These are phyloP conservation scores for Dysidea cf. avara DNA, from an alignment of 37 sponge, comb jelly and placozoan species.

Conservation along the genomic window DNA sequence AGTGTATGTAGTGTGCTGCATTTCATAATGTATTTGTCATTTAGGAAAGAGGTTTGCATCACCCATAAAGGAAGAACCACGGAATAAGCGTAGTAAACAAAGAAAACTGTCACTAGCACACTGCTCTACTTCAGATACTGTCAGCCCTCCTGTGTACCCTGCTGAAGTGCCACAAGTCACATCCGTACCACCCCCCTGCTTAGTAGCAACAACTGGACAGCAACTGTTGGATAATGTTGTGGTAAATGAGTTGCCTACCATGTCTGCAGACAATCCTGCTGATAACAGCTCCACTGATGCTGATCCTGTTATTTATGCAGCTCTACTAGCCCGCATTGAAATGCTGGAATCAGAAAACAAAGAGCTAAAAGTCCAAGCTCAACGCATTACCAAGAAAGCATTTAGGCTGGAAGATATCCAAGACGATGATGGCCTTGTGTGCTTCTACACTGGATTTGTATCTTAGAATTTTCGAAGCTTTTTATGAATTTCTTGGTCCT, in stretches of 20 bases:
- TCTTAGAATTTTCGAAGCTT: not conserved
- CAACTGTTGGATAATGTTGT: not conserved
- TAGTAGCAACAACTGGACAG: too few species aligned
- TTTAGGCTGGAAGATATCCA: not conserved
- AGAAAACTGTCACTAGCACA: not conserved
- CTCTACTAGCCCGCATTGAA: constrained; percentile 3
- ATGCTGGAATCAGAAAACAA: not conserved
- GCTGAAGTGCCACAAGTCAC: too few species aligned
- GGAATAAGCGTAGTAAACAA: constrained; percentile 4
- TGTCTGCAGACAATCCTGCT: not conserved
- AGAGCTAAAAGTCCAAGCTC: not conserved
- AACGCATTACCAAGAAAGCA: too few species aligned
- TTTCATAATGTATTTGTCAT: too few species aligned
- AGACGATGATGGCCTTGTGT: not conserved
- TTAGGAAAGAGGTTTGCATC: constrained; percentile 15
- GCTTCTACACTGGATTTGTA: constrained; percentile 1
- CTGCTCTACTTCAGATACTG: too few species aligned
- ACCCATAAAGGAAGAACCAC: constrained; percentile 12
- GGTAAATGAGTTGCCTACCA: constrained; percentile 27
- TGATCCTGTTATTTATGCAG: not conserved
- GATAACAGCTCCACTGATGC: not conserved
- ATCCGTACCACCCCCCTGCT: too few species aligned
- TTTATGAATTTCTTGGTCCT: constrained; percentile 5
- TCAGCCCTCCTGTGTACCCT: too few species aligned
- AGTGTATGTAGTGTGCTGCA: too few species aligned